Evolutionary conservation across 1,140 invertebrate genomes (phyloP), one percentile per base, ranked within the genome.

Genomic region (Drosophila lacertosa): DNA sequence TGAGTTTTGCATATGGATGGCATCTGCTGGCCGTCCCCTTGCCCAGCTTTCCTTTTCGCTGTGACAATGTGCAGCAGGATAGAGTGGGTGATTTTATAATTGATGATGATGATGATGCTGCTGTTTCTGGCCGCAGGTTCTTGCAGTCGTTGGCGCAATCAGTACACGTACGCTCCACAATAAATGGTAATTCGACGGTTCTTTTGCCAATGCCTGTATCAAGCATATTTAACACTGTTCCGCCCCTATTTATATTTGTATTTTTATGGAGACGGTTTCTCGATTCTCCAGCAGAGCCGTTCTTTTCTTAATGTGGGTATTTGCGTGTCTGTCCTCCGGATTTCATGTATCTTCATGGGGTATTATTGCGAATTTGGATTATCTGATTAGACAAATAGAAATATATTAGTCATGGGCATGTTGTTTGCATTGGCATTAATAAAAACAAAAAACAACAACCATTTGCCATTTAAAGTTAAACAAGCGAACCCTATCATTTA

Each of bases 201-300:
- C 10, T 16, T 54, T 35, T 37, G 55, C 66, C 48, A 72, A 60
- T 72, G 48, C 55, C 55, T 51, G 10, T 53, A 70, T 65, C 35
- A 72, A 73, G 68, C 67, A 71, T 62, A 81, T 80, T 83, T 82
- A 78, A 74, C 47, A 60, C 45, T 40, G 24, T 76, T 66, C 47
- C 51, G 58, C 57, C 77, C 37, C 18, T 67, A 45, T 66, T 73
- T 55, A 37, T 58, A 57, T 73, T 63, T 66, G 47, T 70, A 54
- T 45, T 63, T 7, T 29, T 29, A 9, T 58, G 48, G 59, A 45
- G 57, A 54, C 45, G 50, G 57, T 51, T 58, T 51, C 57, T 57
- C 47, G 54, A 47, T 60, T 18, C 69, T 68, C 29, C 22, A 48
- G 2, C 39, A 5, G 15, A 24, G n/a, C 20, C 20, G 4, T 37